Percentiles rank a stretch among this genome's conserved stretches.
phyloP scores from a whole-genome alignment of 2,888 invertebrate species.

The Hartigia nigra region DNA sequence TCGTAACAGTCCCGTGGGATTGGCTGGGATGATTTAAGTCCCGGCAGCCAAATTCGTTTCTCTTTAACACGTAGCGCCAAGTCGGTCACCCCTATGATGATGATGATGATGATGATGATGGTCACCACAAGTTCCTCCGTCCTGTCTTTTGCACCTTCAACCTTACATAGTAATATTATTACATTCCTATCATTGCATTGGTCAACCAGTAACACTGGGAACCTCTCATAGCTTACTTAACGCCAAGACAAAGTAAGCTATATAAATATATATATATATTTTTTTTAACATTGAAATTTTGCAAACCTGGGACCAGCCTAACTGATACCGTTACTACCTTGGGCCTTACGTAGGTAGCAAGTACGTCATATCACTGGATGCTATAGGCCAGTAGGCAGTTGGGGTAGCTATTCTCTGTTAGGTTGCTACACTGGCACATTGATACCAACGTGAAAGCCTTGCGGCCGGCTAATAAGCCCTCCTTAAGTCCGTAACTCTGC shows the following conservation, averaged over 20 bases:
- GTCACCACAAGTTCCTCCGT: neutral
- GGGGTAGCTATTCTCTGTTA: neutral
- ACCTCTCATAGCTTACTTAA: neutral
- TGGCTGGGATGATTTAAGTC: conserved; percentile 36
- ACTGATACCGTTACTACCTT: neutral
- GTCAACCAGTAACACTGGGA: neutral
- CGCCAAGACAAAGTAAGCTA: too few species aligned
- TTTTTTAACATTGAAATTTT: neutral
- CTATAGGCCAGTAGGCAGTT: neutral
- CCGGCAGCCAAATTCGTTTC: neutral
- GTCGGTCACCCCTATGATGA: neutral
- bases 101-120: neutral
- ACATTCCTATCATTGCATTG: neutral
- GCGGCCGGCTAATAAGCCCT: conserved; percentile 52
- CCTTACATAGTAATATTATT: neutral
- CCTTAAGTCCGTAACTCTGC: conserved; percentile 64
- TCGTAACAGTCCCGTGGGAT: conserved; percentile 32
- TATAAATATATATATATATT: too few species aligned
- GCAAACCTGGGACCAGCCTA: neutral
- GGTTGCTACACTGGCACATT: conserved; percentile 16
- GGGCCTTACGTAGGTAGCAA: neutral
- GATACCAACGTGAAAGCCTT: conserved; percentile 19
- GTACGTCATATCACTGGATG: neutral
- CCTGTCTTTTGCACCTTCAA: neutral
- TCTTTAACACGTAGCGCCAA: neutral